A percentile compares a stretch with the other conserved stretches of the same genome.
phyloP scores from a whole-genome alignment of 2,888 invertebrate species.

The Carpatolechia fugitivella region DNA sequence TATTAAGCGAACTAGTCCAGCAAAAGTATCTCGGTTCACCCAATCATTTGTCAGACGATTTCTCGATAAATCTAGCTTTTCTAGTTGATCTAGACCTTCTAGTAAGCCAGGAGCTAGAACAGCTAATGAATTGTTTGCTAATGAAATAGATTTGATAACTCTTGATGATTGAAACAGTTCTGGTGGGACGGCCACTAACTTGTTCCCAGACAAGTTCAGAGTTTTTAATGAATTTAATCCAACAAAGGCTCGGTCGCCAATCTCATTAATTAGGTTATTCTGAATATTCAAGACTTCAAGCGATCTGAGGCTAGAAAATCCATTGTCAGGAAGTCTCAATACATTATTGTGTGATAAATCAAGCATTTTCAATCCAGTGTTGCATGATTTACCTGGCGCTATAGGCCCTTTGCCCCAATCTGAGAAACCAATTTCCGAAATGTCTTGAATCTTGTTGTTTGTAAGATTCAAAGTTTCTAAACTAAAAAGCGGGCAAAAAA shows the following conservation, averaged over 20 bases:
- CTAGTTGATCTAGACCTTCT: conserved; percentile 85
- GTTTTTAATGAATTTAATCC: conserved; percentile 84
- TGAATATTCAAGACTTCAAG: conserved; percentile 85
- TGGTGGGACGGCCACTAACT: conserved; percentile 87
- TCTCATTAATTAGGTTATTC: conserved; percentile 86
- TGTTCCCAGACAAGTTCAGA: conserved; percentile 89
- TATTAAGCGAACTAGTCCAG: conserved; percentile 84
- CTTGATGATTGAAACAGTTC: conserved; percentile 86
- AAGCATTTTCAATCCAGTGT: conserved; percentile 83
- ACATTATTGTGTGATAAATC: conserved; percentile 88
- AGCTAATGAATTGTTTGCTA: conserved; percentile 89
- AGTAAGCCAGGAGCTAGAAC: conserved; percentile 87
- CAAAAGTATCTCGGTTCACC: conserved; percentile 88
- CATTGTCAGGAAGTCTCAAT: conserved; percentile 83
- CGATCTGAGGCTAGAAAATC: conserved; percentile 83
- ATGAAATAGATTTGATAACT: conserved; percentile 84
- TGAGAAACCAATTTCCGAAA: conserved; percentile 86
- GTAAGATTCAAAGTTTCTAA: conserved; percentile 85
- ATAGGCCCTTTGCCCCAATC: conserved; percentile 84
- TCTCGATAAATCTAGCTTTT: conserved; percentile 85
- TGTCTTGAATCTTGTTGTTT: conserved; percentile 88
- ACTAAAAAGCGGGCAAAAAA: conserved; percentile 85
- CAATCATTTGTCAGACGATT: conserved; percentile 87
- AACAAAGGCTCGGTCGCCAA: conserved; percentile 86
- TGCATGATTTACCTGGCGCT: conserved; percentile 85